These are phyloP conservation scores for Episyrphus balteatus DNA, from an alignment of 1,140 invertebrate species.

Conservation along the genomic window DNA sequence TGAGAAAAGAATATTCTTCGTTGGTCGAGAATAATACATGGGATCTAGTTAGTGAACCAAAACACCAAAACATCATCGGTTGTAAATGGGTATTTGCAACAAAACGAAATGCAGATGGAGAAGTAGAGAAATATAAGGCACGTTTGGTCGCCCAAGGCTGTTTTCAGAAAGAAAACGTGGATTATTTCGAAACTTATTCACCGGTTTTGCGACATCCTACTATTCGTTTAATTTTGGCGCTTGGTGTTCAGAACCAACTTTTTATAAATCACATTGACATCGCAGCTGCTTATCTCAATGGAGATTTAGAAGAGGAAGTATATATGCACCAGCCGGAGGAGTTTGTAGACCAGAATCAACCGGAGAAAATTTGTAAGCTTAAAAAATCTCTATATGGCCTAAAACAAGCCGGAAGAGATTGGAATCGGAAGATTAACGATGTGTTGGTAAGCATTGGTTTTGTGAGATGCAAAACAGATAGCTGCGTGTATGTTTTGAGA, in stretches of 20 bases:
- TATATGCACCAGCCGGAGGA: constrained; percentile 36
- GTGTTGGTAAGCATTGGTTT: constrained; percentile 11
- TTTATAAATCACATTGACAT: constrained; percentile 32
- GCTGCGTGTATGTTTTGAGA: constrained; percentile 1
- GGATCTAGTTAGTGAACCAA: constrained; percentile 14
- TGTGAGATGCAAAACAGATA: constrained; percentile 10
- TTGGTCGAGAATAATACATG: constrained; percentile 22
- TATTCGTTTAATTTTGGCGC: constrained; percentile 29
- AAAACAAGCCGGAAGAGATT: constrained; percentile 24
- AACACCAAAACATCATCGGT: constrained; percentile 14
- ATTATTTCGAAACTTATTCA: constrained; percentile 34
- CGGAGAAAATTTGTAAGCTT: constrained; percentile 17
- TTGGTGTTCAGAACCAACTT: constrained; percentile 24
- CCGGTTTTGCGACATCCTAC: constrained; percentile 27
- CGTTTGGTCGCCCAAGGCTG: constrained; percentile 34
- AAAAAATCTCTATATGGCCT: constrained; percentile 28
- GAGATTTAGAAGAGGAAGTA: constrained; percentile 31
- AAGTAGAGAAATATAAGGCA: constrained; percentile 29
- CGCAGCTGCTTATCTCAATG: constrained; percentile 38
- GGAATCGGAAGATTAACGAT: constrained; percentile 18
- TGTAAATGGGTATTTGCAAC: constrained; percentile 29
- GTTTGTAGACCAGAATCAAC: constrained; percentile 13
- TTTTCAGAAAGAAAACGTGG: constrained; percentile 22
- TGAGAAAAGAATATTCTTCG: constrained; percentile 18
- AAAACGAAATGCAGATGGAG: constrained; percentile 16